These are phyloP conservation scores for Helogale parvula DNA, from an alignment of 2,113 vertebrate species.

Conservation along the genomic window DNA sequence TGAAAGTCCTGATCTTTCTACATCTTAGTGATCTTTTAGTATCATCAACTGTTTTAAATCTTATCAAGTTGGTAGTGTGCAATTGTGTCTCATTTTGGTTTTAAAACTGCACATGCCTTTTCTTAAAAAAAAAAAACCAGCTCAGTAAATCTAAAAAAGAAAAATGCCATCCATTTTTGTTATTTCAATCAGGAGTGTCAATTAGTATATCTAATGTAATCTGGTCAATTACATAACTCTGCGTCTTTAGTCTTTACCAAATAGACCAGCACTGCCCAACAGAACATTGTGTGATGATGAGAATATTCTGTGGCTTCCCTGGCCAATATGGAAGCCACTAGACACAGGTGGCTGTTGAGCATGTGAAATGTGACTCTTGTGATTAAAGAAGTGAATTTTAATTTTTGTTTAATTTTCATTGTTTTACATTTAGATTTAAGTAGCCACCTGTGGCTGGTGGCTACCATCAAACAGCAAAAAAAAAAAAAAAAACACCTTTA, in stretches of 20 bases:
- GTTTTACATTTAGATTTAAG: background rate
- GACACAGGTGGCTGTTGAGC: background rate
- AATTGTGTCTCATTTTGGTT: background rate
- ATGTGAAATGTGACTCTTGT: background rate
- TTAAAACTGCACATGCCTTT: background rate
- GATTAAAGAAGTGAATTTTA: background rate
- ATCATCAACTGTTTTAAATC: background rate
- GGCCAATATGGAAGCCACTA: background rate
- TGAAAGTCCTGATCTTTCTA: background rate
- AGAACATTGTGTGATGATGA: background rate
- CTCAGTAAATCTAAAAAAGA: background rate
- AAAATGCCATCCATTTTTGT: background rate
- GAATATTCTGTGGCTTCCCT: background rate
- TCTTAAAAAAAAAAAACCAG: background rate
- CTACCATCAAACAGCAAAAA: background rate
- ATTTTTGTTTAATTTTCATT: slow-evolving; percentile 19
- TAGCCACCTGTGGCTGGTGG: background rate
- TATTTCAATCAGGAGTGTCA: background rate
- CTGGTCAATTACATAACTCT: background rate
- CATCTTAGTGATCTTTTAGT: background rate
- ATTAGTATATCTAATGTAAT: background rate
- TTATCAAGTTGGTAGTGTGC: background rate
- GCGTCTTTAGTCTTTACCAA: background rate
- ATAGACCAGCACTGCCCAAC: background rate
- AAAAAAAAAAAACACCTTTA: background rate